Base-by-base conservation (phyloP, 2,888 invertebrate genomes). In the Eretmocerus hayati region DNA sequence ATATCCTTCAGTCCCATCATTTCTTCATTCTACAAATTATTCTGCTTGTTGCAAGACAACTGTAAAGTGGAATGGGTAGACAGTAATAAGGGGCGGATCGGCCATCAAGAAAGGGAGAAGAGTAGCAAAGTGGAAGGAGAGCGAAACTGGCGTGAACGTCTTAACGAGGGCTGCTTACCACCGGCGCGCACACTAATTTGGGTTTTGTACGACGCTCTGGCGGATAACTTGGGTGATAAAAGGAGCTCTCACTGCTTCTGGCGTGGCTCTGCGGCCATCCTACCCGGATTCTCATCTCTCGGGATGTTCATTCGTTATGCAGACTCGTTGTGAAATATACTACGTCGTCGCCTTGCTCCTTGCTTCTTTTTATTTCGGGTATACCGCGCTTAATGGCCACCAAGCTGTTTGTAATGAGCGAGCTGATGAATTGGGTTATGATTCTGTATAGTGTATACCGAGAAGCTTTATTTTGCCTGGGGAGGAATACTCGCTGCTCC, bases 101-200 rank as follows among this genome's bases (percentile, higher is more conserved):
- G n/a, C n/a, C n/a, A n/a, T n/a, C n/a, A n/a, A n/a, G n/a, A n/a
- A n/a, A n/a, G n/a, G n/a, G n/a, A n/a, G n/a, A n/a, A n/a, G 26
- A 26, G 8, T 6, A 26, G 26, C 26, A 6, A 26, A 26, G 26
- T 26, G 26, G 26, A 11, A 26, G 26, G n/a, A n/a, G n/a, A n/a
- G n/a, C 33, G 37, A 48, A 57, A 53, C 51, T 57, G 57, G 59
- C 59, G 60, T 58, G 59, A 56, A 58, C 60, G 59, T 59, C 59
- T 63, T 61, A 62, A 63, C 58, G 60, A 62, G 61, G 56, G 52
- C 23, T 15, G 33, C 38, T 45, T 22, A 8, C n/a, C 23, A 4
- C 41, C 47, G 42, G 23, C 41, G 30, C 45, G 48, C 52, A 56
- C 58, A 59, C 59, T 63, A 64, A 63, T 63, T 62, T 62, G 58